phyloP scores from a whole-genome alignment of 2,888 invertebrate genomes.

The Leptinotarsa juncta region DNA sequence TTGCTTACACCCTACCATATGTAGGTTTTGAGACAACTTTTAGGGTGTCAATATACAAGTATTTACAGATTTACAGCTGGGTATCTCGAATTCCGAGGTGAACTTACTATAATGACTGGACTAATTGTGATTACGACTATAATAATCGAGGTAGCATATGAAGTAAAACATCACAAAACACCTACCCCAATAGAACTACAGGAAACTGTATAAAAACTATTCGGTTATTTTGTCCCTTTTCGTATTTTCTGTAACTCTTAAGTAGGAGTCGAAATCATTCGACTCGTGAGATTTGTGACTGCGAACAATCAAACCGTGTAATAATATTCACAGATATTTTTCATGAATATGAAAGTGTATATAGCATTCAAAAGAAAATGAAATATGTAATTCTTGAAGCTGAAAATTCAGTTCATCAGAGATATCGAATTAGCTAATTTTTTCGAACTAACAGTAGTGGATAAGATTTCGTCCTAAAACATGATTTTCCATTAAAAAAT shows the following conservation, averaged over 20 bases:
- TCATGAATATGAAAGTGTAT: conserved; percentile 9
- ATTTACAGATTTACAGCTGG: no score
- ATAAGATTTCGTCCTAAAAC: no score
- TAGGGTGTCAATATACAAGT: no score
- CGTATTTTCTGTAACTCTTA: not conserved
- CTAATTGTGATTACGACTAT: no score
- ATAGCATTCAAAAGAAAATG: conserved; percentile 2
- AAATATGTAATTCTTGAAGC: not conserved
- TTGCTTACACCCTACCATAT: no score
- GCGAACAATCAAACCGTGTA: conserved; percentile 20
- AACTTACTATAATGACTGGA: no score
- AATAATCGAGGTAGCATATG: no score
- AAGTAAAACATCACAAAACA: not conserved
- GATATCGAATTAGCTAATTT: not conserved
- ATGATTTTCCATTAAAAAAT: no score
- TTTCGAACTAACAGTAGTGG: no score
- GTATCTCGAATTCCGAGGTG: no score
- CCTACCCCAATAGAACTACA: not conserved
- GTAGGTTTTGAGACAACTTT: no score
- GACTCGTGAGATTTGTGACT: not conserved
- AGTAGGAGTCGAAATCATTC: not conserved
- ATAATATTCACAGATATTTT: conserved; percentile 16
- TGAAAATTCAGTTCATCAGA: not conserved
- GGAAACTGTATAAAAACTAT: not conserved
- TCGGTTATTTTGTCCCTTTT: not conserved